Evolutionary conservation across 2,113 vertebrate species (phyloP), one percentile per base, ranked within the genome.

Genomic region (Chauna torquata): DNA sequence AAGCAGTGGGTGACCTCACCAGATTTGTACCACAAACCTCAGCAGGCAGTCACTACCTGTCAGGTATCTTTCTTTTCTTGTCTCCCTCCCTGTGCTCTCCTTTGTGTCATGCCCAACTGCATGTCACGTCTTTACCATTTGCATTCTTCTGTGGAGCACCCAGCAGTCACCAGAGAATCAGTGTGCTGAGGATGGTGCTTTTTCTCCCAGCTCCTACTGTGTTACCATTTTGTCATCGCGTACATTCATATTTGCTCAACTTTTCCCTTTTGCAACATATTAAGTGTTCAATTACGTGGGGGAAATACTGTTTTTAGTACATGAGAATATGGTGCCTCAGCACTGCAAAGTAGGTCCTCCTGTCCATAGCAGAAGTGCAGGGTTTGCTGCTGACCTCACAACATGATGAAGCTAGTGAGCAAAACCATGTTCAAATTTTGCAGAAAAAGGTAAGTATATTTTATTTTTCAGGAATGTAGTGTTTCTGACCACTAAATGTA

Each of bases 41-140:
- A 86, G 50, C 7, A 64, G 32, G 6, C 9, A 18, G 71, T 78
- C 32, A 17, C 16, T 44, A 9, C 9, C 15, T 3, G 1, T 11
- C 28, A 24, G 4, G 8, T 18, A 68, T 68, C 11, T 8, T 16
- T 68, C 11, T 8, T 16, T 40, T 92, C 40, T 64, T 81, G 19
- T 15, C 54, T 72, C 14, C 13, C 6, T 38, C 2, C 9, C 8
- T 38, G 12, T 45, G 25, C 28, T 58, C 61, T 71, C 32, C 20
- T 58, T 36, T 72, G 57, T 20, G 50, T 24, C 6, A 2, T 66
- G 30, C 19, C 32, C 71, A 72, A 6, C 19, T 30, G 5, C 40
- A 30, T 0, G 0, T 36, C 0, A 2, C 11, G 12, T 30, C 57
- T 59, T 64, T 72, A 47, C 42, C 52, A 0, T 36, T 66, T 44